phyloP scores from a whole-genome alignment of 1,140 invertebrate genomes.

The Aphelenchoides fujianensis region DNA sequence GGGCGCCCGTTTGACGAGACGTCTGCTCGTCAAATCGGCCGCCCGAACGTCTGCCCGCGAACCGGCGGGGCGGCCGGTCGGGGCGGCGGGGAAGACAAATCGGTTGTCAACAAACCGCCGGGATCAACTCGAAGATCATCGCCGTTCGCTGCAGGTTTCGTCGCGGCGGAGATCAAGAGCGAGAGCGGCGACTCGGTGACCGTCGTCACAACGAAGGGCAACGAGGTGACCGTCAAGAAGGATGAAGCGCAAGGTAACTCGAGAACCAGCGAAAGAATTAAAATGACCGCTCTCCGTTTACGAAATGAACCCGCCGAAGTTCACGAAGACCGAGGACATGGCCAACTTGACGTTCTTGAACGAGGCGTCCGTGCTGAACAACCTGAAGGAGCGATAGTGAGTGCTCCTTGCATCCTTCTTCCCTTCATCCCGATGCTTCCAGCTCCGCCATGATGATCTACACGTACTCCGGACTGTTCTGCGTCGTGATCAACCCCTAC shows the following conservation, averaged over 20 bases:
- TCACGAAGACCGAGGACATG: conserved; percentile 99
- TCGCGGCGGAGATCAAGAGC: conserved; percentile 91
- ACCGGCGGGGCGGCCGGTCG: too few species aligned
- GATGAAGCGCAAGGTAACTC: conserved; percentile 2
- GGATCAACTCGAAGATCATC: too few species aligned
- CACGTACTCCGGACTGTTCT: conserved; percentile 99
- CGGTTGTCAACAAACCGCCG: too few species aligned
- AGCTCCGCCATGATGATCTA: conserved; percentile 62
- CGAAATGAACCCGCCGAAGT: conserved; percentile 99
- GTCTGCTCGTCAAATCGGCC: too few species aligned
- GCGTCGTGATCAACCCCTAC: conserved; percentile 99
- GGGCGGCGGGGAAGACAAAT: too few species aligned
- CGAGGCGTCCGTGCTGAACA: conserved; percentile 97
- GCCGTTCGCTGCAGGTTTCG: conserved; percentile 67
- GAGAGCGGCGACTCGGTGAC: conserved; percentile 96
- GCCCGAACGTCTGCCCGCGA: too few species aligned
- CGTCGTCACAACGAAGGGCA: conserved; percentile 77
- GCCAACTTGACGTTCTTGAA: conserved; percentile 98
- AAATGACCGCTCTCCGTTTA: conserved; percentile 92
- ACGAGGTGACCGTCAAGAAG: conserved; percentile 67
- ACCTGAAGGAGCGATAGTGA: conserved; percentile 99
- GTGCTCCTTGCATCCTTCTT: too few species aligned
- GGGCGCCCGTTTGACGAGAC: too few species aligned
- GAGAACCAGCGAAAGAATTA: conserved; percentile 66
- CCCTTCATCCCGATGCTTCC: too few species aligned